Conservation (phyloP, 2,888 invertebrate species). For the Ariolimax columbianus region DNA sequence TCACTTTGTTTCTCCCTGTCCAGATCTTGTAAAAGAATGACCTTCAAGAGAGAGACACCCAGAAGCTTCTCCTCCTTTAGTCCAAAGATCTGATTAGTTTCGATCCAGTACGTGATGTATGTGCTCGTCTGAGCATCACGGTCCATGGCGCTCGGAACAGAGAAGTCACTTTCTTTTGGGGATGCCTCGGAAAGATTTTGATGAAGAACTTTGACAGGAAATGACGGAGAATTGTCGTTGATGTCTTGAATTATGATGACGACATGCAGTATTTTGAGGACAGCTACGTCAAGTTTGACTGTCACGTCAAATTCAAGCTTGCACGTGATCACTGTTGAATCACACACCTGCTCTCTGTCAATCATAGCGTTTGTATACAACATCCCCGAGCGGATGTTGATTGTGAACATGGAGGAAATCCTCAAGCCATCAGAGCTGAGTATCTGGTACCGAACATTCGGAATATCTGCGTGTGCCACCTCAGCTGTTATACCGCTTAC, state of each 20-base stretch:
- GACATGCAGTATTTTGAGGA: conserved; percentile 63
- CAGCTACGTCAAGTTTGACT: conserved; percentile 56
- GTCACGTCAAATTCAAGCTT: conserved; percentile 64
- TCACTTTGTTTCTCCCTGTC: conserved; percentile 52
- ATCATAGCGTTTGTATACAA: conserved; percentile 55
- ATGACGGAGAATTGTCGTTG: conserved; percentile 67
- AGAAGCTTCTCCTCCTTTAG: conserved; percentile 53
- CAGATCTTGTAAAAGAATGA: conserved; percentile 46
- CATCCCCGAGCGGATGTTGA: conserved; percentile 52
- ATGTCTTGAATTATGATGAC: conserved; percentile 64
- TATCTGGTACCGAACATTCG: conserved; percentile 52
- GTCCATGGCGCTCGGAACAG: conserved; percentile 55
- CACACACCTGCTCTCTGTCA: conserved; percentile 54
- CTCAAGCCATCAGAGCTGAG: conserved; percentile 51
- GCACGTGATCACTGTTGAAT: conserved; percentile 55
- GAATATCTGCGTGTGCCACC: conserved; percentile 14
- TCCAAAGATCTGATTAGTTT: conserved; percentile 52
- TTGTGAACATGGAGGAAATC: conserved; percentile 53
- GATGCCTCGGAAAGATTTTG: conserved; percentile 64
- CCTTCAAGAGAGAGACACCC: conserved; percentile 56
- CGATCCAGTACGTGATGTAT: conserved; percentile 50
- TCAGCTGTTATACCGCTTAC: conserved; percentile 46
- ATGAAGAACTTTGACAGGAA: conserved; percentile 58
- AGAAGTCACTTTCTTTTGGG: conserved; percentile 57
- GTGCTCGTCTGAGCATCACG: conserved; percentile 47